Conservation (phyloP, 92 coral and sea anemone genomes). For the Hydrozoanthus gracilis region DNA sequence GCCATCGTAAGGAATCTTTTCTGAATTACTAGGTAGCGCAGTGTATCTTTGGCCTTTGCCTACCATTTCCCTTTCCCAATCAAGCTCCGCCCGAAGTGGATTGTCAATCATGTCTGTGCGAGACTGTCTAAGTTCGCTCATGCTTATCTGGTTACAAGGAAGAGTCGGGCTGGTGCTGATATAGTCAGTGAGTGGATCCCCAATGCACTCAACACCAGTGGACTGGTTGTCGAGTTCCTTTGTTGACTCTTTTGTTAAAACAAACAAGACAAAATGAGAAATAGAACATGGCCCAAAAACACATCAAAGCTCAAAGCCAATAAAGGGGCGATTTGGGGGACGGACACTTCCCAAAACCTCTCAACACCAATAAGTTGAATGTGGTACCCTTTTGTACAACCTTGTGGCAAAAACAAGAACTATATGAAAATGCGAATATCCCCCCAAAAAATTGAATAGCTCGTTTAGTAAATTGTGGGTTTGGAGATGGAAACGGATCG, state of each 20-base stretch:
- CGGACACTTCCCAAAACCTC: too few relatives aligned
- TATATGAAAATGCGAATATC: too few relatives aligned
- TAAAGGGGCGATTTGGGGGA: too few relatives aligned
- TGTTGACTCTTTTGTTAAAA: conserved; percentile 4
- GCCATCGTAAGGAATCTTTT: conserved; percentile 15
- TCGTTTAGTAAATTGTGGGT: too few relatives aligned
- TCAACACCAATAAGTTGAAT: too few relatives aligned
- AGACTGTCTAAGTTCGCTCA: conserved; percentile 33
- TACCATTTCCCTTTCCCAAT: conserved; percentile 35
- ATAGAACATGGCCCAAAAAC: too few relatives aligned
- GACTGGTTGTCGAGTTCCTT: neutral
- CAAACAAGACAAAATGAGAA: too few relatives aligned
- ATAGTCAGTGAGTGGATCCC: conserved; percentile 10
- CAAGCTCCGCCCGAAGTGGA: conserved; percentile 40
- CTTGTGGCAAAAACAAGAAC: too few relatives aligned
- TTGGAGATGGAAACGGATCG: too few relatives aligned
- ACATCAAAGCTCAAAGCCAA: too few relatives aligned
- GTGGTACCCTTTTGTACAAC: too few relatives aligned
- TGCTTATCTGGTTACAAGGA: conserved; percentile 14
- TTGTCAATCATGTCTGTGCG: conserved; percentile 48
- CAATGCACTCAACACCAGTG: conserved; percentile 21
- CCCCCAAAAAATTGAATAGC: too few relatives aligned
- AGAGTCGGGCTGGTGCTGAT: neutral
- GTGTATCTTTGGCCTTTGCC: conserved; percentile 32
- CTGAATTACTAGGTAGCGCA: conserved; percentile 2